phyloP scores from a whole-genome alignment of 2,888 invertebrate species.

The Apodemia zela region DNA sequence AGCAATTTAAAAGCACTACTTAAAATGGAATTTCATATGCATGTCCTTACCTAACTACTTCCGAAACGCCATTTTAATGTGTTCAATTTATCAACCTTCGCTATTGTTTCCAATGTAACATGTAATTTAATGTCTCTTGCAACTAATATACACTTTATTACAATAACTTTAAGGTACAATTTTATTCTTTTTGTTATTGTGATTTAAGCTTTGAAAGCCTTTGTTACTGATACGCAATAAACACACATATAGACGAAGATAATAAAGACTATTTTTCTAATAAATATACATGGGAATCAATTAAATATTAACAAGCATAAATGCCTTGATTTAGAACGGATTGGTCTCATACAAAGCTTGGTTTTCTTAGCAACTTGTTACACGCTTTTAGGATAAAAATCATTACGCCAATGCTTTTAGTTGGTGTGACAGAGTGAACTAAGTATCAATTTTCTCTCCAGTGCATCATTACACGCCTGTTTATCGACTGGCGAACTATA shows the following conservation, averaged over 20 bases:
- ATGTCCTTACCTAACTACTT: conserved; percentile 26
- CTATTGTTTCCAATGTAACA: conserved; percentile 28
- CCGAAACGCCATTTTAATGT: conserved; percentile 24
- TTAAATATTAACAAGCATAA: too few relatives aligned
- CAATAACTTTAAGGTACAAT: background rate
- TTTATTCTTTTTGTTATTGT: background rate
- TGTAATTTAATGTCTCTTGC: background rate
- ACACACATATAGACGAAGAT: background rate
- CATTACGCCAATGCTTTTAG: too few relatives aligned
- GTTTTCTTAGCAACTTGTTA: too few relatives aligned
- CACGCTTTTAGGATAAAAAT: too few relatives aligned
- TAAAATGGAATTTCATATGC: conserved; percentile 24
- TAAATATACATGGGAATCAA: background rate
- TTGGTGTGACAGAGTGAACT: too few relatives aligned
- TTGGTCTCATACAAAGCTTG: too few relatives aligned
- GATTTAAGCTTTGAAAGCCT: background rate
- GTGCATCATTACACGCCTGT: too few relatives aligned
- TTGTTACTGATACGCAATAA: background rate
- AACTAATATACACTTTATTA: conserved; percentile 2
- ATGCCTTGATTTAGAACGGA: too few relatives aligned
- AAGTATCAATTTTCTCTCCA: too few relatives aligned
- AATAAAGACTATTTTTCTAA: background rate
- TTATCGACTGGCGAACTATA: too few relatives aligned
- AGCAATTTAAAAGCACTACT: conserved; percentile 10
- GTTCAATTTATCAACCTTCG: conserved; percentile 29